Evolutionary conservation across 37 sponge, comb jelly and placozoan genomes (phyloP), one percentile per base, ranked within the genome.

Genomic region (Amphimedon queenslandica): DNA sequence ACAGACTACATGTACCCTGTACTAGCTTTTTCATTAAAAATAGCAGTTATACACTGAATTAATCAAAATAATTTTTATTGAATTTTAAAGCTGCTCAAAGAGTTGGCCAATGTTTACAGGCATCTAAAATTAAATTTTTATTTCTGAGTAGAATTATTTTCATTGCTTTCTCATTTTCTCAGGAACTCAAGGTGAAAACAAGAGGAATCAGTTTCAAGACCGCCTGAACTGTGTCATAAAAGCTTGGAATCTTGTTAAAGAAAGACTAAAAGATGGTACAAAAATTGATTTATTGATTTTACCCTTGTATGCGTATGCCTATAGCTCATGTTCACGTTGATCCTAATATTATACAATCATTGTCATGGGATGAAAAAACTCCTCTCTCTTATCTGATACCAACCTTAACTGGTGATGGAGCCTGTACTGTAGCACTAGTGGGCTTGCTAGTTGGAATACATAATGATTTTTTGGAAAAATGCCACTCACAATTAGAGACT

Each of bases 311-410:
- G n/a, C n/a, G n/a, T n/a, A n/a, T n/a, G n/a, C n/a, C n/a, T 40
- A 13, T 35, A 85, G 86, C 51, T 69, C 86, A 74, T 23, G 36
- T 87, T 38, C 51, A 33, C 27, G 78, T 90, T 37, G 75, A 80
- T 1, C 72, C 83, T 6, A 34, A 80, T 40, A 69, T 77, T 61
- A 67, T 77, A 2, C 53, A 47, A 13, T 0, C 58, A 16, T 51
- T 69, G 3, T 60, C 37, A 34, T 57, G 84, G 28, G 53, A 60
- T 8, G 33, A 51, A 8, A 66, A 67, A 18, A 58, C 69, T 13
- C 53, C 75, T 3, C 40, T 93, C 56, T 85, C 58, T 10, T 82
- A 81, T 39, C 67, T 93, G 56, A 76, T 93, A 28, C 94, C 94
- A 39, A 75, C 80, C 32, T 73, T 78, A 23, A 71, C 70, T 63